Percentiles rank a stretch among this genome's conserved stretches.
These are phyloP conservation scores for Centropyge bicolor DNA, from an alignment of 2,797 vertebrate genomes.

Conservation along the genomic window DNA sequence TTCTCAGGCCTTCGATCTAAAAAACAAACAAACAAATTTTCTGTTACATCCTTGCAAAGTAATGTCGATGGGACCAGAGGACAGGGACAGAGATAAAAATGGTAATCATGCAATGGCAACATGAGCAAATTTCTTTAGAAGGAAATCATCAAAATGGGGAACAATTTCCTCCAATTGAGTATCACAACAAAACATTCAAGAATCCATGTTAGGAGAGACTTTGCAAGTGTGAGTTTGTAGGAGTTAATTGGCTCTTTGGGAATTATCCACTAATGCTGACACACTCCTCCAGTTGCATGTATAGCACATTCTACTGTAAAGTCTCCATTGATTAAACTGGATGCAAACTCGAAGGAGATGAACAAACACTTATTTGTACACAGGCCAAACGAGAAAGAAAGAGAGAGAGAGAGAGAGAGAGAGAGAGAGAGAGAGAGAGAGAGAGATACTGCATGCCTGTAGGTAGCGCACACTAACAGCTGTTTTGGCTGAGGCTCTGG, in stretches of 20 bases:
- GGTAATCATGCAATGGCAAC: not conserved
- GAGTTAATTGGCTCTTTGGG: constrained; percentile 8
- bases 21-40: not conserved
- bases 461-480: constrained; percentile 68
- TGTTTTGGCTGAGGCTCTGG: constrained; percentile 75
- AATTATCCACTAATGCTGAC: constrained; percentile 9
- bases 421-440: constrained; percentile 45
- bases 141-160: too few relatives aligned
- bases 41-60: not conserved
- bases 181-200: constrained; percentile 4
- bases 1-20: not conserved
- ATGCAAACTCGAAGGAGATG: constrained; percentile 7
- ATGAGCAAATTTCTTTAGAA: not conserved
- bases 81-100: not conserved
- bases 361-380: not conserved
- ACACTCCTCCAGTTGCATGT: constrained; percentile 1
- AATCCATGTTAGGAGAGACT: not conserved
- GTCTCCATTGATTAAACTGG: not conserved
- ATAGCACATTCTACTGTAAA: not conserved
- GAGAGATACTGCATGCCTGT: constrained; percentile 64
- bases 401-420: constrained; percentile 6
- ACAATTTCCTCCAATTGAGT: not conserved
- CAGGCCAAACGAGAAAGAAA: not conserved
- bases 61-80: too few relatives aligned
- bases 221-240: not conserved